phyloP scores from a whole-genome alignment of 2,113 vertebrate species.

The Motacilla tschutschensis region DNA sequence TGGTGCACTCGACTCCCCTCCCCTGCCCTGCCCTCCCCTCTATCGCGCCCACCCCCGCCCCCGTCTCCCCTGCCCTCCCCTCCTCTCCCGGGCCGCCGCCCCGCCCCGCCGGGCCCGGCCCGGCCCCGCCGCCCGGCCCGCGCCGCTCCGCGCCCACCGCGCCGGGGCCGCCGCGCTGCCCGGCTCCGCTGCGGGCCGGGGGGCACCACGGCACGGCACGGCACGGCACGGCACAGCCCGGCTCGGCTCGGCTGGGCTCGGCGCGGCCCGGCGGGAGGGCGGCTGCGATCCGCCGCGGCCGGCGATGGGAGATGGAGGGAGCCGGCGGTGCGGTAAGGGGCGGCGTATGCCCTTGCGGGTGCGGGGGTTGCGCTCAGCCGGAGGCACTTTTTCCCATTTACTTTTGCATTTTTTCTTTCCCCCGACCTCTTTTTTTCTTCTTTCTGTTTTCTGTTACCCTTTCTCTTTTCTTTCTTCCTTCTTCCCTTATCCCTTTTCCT shows the following conservation, averaged over 20 bases:
- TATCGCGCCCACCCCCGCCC: too few relatives aligned
- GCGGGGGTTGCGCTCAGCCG: background rate
- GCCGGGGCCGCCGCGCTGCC: too few relatives aligned
- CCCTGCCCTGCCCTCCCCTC: background rate
- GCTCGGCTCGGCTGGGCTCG: too few relatives aligned
- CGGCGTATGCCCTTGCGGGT: background rate
- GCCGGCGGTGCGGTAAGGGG: conserved; percentile 24
- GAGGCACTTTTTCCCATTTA: background rate
- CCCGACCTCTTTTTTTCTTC: rapidly evolving
- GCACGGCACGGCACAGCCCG: too few relatives aligned
- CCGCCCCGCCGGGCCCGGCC: too few relatives aligned
- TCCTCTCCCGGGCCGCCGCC: too few relatives aligned
- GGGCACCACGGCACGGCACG: too few relatives aligned
- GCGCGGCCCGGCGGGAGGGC: background rate
- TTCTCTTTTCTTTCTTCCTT: background rate
- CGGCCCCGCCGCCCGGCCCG: too few relatives aligned
- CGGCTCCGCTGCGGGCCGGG: too few relatives aligned
- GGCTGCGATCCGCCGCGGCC: background rate
- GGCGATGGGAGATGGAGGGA: conserved; percentile 38
- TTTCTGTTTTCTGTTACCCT: background rate
- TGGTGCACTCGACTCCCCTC: background rate
- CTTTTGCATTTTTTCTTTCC: background rate
- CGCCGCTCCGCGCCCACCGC: too few relatives aligned
- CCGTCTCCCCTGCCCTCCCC: too few relatives aligned
- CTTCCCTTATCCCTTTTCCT: too few relatives aligned